phyloP scores from a whole-genome alignment of 1,140 invertebrate genomes.

The Ylistrum balloti region DNA sequence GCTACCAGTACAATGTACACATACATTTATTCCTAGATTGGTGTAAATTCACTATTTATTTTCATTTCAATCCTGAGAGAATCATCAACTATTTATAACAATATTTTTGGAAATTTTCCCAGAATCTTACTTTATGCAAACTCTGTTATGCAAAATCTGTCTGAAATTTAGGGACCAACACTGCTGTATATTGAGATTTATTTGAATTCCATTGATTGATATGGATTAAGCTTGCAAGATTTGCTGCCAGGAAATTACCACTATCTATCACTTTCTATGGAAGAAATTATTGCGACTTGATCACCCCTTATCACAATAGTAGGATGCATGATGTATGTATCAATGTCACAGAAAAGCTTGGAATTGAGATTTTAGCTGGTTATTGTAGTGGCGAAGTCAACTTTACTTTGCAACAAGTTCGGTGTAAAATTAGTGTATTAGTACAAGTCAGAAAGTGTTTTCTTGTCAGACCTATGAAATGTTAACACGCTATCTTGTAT shows the following conservation, averaged over 20 bases:
- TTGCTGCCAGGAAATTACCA: background rate
- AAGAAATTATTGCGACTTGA: background rate
- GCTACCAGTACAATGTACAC: too few species aligned
- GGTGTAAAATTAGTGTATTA: too few species aligned
- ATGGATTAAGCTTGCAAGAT: background rate
- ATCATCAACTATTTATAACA: background rate
- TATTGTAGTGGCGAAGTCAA: too few species aligned
- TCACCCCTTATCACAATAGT: background rate
- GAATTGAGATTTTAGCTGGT: too few species aligned
- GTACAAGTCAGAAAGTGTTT: too few species aligned
- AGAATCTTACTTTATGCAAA: background rate
- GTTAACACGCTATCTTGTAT: too few species aligned
- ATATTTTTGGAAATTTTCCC: background rate
- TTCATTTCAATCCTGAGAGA: background rate
- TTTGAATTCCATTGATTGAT: background rate
- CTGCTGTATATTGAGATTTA: background rate
- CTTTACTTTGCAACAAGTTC: too few species aligned
- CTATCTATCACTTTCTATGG: background rate
- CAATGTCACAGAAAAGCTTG: too few species aligned
- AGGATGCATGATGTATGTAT: slow-evolving; percentile 26
- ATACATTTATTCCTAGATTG: too few species aligned
- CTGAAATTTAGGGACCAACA: background rate
- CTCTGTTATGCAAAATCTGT: too few species aligned
- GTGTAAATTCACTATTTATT: background rate
- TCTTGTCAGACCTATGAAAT: too few species aligned